Evolutionary conservation across 1,140 invertebrate genomes (phyloP).

Genomic region (Aphis gossypii): DNA sequence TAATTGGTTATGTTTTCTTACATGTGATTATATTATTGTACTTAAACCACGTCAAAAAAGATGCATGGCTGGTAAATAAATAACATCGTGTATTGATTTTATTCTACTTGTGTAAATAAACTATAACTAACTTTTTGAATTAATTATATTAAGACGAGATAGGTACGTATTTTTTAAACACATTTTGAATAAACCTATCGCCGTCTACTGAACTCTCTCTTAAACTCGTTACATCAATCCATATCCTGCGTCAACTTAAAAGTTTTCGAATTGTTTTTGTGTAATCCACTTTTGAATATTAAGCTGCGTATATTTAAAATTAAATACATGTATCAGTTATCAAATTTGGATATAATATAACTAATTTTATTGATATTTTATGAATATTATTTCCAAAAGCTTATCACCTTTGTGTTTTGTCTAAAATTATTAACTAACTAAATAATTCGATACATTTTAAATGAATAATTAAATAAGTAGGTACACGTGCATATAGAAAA

Average conservation of each 20-base stretch:
- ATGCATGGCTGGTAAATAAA: conserved; percentile 22
- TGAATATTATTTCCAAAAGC: neutral
- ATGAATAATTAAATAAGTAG: neutral
- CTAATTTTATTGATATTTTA: neutral
- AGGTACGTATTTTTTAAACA: neutral
- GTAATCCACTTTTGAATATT: neutral
- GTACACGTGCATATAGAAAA: neutral
- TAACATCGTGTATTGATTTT: neutral
- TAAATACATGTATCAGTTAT: neutral
- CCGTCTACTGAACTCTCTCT: neutral
- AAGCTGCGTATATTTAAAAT: neutral
- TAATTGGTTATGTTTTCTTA: neutral
- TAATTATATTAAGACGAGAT: neutral
- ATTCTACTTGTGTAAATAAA: neutral
- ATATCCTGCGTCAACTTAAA: neutral
- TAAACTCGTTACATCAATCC: neutral
- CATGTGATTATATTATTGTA: neutral
- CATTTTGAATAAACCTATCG: neutral
- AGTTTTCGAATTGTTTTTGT: neutral
- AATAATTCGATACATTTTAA: neutral
- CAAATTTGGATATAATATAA: neutral
- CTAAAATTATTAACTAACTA: neutral
- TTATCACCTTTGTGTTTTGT: neutral
- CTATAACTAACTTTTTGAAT: neutral
- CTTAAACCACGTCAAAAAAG: neutral